A percentile compares a stretch with the other conserved stretches of the same genome.
Conservation (phyloP, 2,797 vertebrate genomes). For the Agapornis canus region DNA sequence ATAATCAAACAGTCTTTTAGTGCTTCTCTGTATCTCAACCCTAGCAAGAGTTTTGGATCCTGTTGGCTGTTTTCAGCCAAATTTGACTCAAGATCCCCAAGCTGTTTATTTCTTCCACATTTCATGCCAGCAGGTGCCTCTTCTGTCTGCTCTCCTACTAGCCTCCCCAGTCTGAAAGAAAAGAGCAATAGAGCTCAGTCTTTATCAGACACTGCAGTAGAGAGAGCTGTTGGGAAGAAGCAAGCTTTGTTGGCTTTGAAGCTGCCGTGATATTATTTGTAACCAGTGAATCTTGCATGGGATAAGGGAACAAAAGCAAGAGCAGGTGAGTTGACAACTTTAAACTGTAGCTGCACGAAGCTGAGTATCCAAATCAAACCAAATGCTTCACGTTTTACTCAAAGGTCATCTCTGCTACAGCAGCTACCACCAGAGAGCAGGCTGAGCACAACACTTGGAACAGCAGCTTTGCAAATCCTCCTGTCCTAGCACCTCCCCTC, state of each 20-base stretch:
- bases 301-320: background rate
- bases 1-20: background rate
- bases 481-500: constrained; percentile 19
- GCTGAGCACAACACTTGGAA: constrained; percentile 22
- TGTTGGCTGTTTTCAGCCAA: background rate
- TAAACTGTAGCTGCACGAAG: background rate
- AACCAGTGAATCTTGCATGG: background rate
- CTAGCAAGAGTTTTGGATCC: background rate
- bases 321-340: background rate
- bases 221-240: background rate
- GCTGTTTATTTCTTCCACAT: background rate
- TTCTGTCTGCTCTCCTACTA: background rate
- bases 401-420: constrained; percentile 37
- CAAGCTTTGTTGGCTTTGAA: background rate
- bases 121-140: background rate
- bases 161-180: background rate
- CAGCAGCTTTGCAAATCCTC: constrained; percentile 26
- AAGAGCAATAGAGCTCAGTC: background rate
- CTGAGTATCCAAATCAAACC: background rate
- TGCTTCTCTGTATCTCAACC: background rate
- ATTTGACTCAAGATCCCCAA: background rate
- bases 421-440: constrained; percentile 69
- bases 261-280: background rate
- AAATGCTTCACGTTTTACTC: constrained; percentile 1
- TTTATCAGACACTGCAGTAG: background rate